Conservation (phyloP, 2,113 vertebrate genomes). For the Salvator merianae region DNA sequence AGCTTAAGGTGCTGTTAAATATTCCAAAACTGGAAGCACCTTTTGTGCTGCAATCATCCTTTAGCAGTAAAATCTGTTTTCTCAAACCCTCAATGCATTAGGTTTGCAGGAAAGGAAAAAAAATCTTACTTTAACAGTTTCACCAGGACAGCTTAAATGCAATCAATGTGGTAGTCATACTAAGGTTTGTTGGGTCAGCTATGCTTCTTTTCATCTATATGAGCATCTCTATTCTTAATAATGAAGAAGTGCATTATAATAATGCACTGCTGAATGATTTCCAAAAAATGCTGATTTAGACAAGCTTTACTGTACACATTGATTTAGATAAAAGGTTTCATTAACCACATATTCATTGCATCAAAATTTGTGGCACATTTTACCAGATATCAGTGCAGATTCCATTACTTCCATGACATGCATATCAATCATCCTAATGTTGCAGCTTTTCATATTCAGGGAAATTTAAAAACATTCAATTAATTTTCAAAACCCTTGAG, state of each 20-base stretch:
- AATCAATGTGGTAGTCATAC: neutral
- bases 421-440: conserved; percentile 27
- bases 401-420: conserved; percentile 7
- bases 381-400: conserved; percentile 30
- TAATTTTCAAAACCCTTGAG: conserved; percentile 7
- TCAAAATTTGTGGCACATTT: conserved; percentile 27
- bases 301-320: conserved; percentile 14
- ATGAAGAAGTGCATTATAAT: neutral
- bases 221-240: neutral
- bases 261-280: neutral
- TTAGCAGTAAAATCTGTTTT: neutral
- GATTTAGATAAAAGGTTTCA: conserved; percentile 42
- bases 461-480: conserved; percentile 37
- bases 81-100: neutral
- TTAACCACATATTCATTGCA: conserved; percentile 3
- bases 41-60: too few relatives aligned
- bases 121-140: neutral
- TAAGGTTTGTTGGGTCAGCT: neutral
- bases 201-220: neutral
- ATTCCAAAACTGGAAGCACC: neutral
- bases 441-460: conserved; percentile 16
- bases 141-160: neutral
- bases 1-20: neutral
- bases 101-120: too few relatives aligned
- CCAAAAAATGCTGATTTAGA: neutral